phyloP scores from a whole-genome alignment of 64 coral and sea anemone genomes.

The Stichodactyla mertensii region DNA sequence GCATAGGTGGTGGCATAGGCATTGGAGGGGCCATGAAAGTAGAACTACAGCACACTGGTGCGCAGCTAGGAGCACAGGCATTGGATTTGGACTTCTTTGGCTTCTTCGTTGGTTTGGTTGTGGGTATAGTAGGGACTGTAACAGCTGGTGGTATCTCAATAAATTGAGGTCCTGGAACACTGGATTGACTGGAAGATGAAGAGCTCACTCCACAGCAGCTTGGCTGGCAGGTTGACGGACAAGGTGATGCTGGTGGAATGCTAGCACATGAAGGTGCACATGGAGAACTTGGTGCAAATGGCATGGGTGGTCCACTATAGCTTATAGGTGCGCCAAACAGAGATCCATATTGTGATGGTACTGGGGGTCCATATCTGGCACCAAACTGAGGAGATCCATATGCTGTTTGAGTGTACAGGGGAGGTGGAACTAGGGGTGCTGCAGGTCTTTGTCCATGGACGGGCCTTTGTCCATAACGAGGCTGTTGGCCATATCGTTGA shows the following conservation, averaged over 20 bases:
- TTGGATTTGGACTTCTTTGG: not conserved
- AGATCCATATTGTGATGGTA: constrained; percentile 5
- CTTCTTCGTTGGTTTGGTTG: not conserved
- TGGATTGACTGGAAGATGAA: not conserved
- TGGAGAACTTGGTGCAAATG: constrained; percentile 1
- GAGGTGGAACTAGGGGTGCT: not conserved
- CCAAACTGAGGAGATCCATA: constrained; percentile 17
- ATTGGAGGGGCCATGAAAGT: not conserved
- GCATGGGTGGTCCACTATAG: not conserved
- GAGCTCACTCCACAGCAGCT: constrained; percentile 6
- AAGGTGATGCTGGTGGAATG: constrained; percentile 23
- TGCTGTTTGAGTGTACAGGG: not conserved
- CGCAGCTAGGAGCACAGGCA: constrained; percentile 7
- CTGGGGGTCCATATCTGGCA: not conserved
- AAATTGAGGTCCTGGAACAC: constrained; percentile 18
- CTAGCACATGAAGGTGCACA: constrained; percentile 6
- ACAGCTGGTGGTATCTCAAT: constrained; percentile 16
- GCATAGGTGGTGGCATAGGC: not conserved
- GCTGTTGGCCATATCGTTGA: not conserved
- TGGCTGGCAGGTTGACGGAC: constrained; percentile 13
- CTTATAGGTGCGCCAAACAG: not conserved
- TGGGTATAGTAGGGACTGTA: not conserved
- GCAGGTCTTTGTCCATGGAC: not conserved
- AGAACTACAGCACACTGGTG: not conserved
- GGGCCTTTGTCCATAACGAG: not conserved